Evolutionary conservation across 2,888 invertebrate species (phyloP), one percentile per base, ranked within the genome.

Genomic region (Caenorhabditis drosophilae): DNA sequence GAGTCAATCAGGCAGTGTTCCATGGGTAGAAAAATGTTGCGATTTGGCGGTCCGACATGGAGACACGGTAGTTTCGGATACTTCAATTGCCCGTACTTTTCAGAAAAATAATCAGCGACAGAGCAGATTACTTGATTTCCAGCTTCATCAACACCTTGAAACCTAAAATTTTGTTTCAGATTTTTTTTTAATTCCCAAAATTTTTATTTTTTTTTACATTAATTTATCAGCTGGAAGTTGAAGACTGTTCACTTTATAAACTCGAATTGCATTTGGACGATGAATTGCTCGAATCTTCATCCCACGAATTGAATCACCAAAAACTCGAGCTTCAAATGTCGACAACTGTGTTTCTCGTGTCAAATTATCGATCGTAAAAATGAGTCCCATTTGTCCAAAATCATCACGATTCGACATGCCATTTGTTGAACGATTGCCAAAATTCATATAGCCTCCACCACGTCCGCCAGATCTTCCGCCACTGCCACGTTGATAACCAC

Each of bases 1-100:
- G 64, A 51, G 42, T 77, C 79, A 53, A 80, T 50, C 25, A 67
- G 52, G 58, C 78, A 71, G 42, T 79, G 76, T 50, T 80, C 80
- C 57, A 79, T 62, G 7, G 80, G 80, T 55, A 79, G 68, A 66
- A 72, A 77, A 70, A 78, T 78, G 54, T 75, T 70, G 36, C 78
- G 71, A 49, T 71, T 67, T 22, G 72, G 74, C n/a, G 78, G 78
- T 4, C 80, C 80, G 34, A 80, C 80, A 67, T 80, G 80, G 38
- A 80, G 77, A 41, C 79, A 79, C 18, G 80, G 80, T 41, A 80
- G 69, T 47, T 68, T 69, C n/a, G 79, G 79, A 52, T 60, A 79
- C 49, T 57, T 55, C 36, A 80, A 74, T 40, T 61, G 61, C 41
- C 66, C 64, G 53, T 80, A 80, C 53, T 69, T 71, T 45, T 75